Conservation (phyloP, 1,140 invertebrate species). For the Papilio helenus region DNA sequence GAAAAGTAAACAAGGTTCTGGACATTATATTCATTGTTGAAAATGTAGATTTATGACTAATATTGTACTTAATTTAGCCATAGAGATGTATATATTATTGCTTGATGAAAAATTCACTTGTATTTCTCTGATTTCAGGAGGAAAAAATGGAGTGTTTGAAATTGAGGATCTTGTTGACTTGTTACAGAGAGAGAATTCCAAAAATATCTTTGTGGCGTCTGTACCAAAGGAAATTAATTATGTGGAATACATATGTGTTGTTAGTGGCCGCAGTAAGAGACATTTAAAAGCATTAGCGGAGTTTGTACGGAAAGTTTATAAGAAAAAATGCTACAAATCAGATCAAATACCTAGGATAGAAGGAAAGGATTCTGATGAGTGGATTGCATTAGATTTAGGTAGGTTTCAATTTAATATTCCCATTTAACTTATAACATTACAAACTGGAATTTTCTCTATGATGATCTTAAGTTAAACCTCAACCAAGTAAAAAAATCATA, state of each 20-base stretch:
- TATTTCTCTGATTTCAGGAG: slow-evolving; percentile 84
- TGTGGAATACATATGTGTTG: slow-evolving; percentile 92
- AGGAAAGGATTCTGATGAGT: slow-evolving; percentile 89
- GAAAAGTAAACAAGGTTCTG: background rate
- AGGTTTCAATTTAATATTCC: slow-evolving; percentile 44
- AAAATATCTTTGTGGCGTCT: slow-evolving; percentile 91
- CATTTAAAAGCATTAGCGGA: slow-evolving; percentile 90
- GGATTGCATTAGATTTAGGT: slow-evolving; percentile 96
- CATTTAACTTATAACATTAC: too few relatives aligned
- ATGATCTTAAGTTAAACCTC: too few relatives aligned
- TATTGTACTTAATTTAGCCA: background rate
- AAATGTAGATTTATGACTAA: background rate
- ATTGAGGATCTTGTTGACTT: slow-evolving; percentile 92
- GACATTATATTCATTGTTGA: slow-evolving; percentile 12
- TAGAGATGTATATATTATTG: background rate
- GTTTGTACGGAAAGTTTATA: slow-evolving; percentile 91
- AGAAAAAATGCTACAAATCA: slow-evolving; percentile 86
- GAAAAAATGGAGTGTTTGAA: slow-evolving; percentile 91
- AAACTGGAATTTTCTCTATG: too few relatives aligned
- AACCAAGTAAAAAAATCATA: too few relatives aligned
- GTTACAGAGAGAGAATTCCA: slow-evolving; percentile 89
- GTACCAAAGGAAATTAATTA: slow-evolving; percentile 90
- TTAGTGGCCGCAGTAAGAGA: slow-evolving; percentile 87
- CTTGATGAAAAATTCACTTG: slow-evolving; percentile 15
- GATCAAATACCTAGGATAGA: slow-evolving; percentile 91